Evolutionary conservation across 2,113 vertebrate genomes (phyloP).

Genomic region (Calypte anna): DNA sequence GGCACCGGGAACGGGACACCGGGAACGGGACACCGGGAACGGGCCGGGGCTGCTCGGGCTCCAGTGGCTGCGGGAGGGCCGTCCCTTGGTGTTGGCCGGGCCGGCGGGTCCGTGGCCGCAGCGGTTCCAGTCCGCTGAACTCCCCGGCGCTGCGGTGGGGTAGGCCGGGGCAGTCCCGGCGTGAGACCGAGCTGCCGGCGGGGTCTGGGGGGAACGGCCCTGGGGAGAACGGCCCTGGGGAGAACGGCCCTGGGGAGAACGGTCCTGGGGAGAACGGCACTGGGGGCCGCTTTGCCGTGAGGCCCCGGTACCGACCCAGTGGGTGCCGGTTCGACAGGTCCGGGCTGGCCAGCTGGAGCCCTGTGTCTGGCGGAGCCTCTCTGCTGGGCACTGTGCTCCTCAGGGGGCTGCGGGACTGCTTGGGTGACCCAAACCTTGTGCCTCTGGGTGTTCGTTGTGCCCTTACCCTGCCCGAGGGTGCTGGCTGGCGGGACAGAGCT

Average conservation of each 20-base stretch:
- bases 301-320: fast-evolving
- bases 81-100: too few relatives aligned
- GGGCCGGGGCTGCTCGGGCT: too few relatives aligned
- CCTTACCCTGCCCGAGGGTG: fast-evolving
- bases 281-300: not conserved
- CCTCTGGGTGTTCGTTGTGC: fast-evolving
- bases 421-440: fast-evolving
- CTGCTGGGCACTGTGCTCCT: fast-evolving
- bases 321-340: not conserved
- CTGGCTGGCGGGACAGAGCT: fast-evolving
- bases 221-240: fast-evolving
- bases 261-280: fast-evolving
- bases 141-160: not conserved
- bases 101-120: fast-evolving
- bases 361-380: not conserved
- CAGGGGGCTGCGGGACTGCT: fast-evolving
- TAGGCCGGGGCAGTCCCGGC: not conserved
- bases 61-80: too few relatives aligned
- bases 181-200: fast-evolving
- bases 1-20: not conserved
- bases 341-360: fast-evolving
- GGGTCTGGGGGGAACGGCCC: not conserved
- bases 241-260: too few relatives aligned
- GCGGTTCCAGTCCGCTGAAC: not conserved
- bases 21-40: not conserved